Base-by-base conservation (phyloP, 1,140 invertebrate species). In the Thalassaphorura encarpata region DNA sequence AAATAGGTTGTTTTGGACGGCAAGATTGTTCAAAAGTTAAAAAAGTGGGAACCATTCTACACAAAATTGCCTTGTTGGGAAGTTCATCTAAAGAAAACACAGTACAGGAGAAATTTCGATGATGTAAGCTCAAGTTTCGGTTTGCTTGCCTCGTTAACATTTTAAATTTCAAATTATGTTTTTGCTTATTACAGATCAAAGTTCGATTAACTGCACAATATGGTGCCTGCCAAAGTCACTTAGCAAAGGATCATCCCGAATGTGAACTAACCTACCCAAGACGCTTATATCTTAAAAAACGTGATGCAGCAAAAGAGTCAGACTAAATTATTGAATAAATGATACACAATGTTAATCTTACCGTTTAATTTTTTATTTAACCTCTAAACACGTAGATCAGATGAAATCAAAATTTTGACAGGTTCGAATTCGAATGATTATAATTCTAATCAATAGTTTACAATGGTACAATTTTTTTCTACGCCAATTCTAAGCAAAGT, bases 191-290 rank as follows among this genome's bases (percentile, higher is more conserved):
- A 24, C 60, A 73, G 72, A 67, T 70, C 21, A 64, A 57, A 54
- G 64, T 80, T n/a, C 74, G 83, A 57, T 71, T 87, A 61, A 72
- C 77, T 31, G 75, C 76, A 0, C 78, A 87, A 67, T 78, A 86
- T 72, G 85, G 84, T 15, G 75, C 80, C 54, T 59, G 85, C 0
- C 76, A 78, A 45, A 88, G 83, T 70, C 88, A 87, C 66, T 71
- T 86, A 2, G 79, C 75, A n/a, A 81, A 85, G 31, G 78, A 81
- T 71, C 84, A 85, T 73, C 84, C 84, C 1, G 80, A 83, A 75
- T 79, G 68, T 54, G 48, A 58, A 46, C 49, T 19, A 2, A 24
- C n/a, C 16, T 61, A 58, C 26, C 29, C 36, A 4, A 2, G 18
- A 16, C 21, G 29, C 24, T 36, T 56, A 18, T 1, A 24, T 11